Percentiles rank a stretch among this genome's conserved stretches.
phyloP scores from a whole-genome alignment of 2,113 vertebrate species.

The Seriola quinqueradiata region DNA sequence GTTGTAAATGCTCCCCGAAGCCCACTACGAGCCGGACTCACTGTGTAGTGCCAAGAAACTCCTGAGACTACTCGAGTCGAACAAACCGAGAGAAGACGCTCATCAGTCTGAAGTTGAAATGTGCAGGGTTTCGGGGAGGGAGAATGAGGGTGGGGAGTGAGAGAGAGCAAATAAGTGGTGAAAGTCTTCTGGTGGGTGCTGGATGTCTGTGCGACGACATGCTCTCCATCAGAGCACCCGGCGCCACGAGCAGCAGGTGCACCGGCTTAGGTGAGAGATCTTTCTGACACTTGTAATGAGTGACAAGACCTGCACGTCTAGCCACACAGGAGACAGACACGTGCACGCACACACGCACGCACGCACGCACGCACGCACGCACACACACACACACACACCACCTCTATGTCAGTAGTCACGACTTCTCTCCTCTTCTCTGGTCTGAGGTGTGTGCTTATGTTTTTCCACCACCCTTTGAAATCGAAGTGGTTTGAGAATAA shows the following conservation, averaged over 20 bases:
- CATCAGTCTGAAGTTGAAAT: conserved; percentile 8
- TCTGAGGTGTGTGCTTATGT: neutral
- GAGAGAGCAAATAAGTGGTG: conserved; percentile 14
- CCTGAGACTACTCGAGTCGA: conserved; percentile 35
- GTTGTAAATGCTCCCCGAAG: conserved; percentile 59
- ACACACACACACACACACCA: neutral
- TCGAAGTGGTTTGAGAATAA: neutral
- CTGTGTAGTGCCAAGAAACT: conserved; percentile 29
- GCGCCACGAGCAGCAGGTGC: conserved; percentile 57
- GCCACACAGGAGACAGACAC: neutral
- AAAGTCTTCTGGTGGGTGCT: conserved; percentile 27
- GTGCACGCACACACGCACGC: too few species aligned
- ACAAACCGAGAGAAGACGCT: conserved; percentile 1
- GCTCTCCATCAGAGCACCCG: conserved; percentile 32
- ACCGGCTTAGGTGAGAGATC: conserved; percentile 54
- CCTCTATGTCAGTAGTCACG: neutral
- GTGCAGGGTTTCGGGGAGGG: neutral
- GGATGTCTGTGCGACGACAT: conserved; percentile 10
- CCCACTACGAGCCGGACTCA: neutral
- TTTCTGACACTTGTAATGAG: conserved; percentile 67
- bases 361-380: too few species aligned
- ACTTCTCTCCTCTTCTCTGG: neutral
- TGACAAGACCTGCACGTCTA: conserved; percentile 46
- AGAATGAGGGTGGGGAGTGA: neutral
- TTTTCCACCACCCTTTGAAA: neutral